Conservation (phyloP, 2,888 invertebrate genomes). For the Nasonia oneida region DNA sequence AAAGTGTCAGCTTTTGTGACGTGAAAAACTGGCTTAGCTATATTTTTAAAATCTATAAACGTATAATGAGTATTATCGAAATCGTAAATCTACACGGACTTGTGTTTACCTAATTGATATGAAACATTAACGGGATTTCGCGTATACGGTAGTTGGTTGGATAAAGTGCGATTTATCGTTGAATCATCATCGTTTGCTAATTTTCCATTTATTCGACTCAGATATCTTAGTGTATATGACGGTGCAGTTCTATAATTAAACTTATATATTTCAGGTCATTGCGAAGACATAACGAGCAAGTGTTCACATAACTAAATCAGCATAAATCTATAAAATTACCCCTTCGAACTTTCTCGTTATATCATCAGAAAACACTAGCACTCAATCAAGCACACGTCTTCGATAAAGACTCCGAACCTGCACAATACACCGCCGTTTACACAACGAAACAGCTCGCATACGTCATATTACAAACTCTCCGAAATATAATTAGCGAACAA, state of each 20-base stretch:
- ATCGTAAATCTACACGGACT: background rate
- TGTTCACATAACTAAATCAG: no score
- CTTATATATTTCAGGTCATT: no score
- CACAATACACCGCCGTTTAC: background rate
- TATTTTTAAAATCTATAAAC: background rate
- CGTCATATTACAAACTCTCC: background rate
- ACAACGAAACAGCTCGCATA: background rate
- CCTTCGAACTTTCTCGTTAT: background rate
- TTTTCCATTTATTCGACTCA: background rate
- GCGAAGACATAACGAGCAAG: no score
- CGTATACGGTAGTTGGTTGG: background rate
- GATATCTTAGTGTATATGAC: background rate
- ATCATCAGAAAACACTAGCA: background rate
- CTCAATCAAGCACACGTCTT: background rate
- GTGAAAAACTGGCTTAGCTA: no score
- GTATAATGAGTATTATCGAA: background rate
- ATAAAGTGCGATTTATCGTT: background rate
- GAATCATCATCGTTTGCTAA: background rate
- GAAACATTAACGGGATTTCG: background rate
- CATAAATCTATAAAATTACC: background rate
- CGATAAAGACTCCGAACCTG: background rate
- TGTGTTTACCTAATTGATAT: background rate
- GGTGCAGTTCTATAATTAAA: no score
- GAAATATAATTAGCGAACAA: conserved; percentile 20
- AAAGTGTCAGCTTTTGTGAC: no score